Percentiles rank a stretch among this genome's conserved stretches.
Conservation (phyloP, 2,888 invertebrate species). For the Drosophila antonietae region DNA sequence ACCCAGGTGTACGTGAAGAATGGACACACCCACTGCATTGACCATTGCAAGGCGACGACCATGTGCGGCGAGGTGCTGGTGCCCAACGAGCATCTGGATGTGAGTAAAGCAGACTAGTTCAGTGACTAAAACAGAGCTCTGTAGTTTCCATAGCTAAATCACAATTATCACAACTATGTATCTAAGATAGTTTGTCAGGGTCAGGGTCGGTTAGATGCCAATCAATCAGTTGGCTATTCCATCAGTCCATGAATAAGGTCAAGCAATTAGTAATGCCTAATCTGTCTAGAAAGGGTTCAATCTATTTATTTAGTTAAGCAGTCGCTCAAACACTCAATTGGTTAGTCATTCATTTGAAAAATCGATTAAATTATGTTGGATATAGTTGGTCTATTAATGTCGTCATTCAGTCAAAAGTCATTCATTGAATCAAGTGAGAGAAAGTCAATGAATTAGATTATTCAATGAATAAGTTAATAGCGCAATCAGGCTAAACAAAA, state of each 20-base stretch:
- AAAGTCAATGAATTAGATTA: neutral
- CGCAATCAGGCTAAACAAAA: neutral
- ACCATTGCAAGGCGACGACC: slow-evolving; percentile 92
- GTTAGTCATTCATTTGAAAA: neutral
- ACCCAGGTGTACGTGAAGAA: slow-evolving; percentile 94
- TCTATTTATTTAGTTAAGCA: neutral
- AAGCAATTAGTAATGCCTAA: neutral
- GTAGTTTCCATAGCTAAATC: neutral
- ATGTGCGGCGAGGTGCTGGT: slow-evolving; percentile 98
- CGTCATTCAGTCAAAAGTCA: neutral
- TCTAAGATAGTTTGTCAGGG: neutral
- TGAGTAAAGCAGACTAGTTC: slow-evolving; percentile 84
- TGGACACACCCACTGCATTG: slow-evolving; percentile 94
- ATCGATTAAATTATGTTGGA: neutral
- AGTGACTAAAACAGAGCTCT: neutral
- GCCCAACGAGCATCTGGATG: slow-evolving; percentile 96
- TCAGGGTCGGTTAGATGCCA: neutral
- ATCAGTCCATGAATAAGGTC: neutral
- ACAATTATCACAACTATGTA: neutral
- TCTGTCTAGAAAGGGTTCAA: neutral
- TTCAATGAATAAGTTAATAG: neutral
- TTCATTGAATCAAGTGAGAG: neutral
- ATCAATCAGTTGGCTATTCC: neutral
- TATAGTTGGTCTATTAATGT: neutral
- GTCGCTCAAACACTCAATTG: neutral